phyloP scores from a whole-genome alignment of 2,797 vertebrate genomes.

The Potorous gilbertii region DNA sequence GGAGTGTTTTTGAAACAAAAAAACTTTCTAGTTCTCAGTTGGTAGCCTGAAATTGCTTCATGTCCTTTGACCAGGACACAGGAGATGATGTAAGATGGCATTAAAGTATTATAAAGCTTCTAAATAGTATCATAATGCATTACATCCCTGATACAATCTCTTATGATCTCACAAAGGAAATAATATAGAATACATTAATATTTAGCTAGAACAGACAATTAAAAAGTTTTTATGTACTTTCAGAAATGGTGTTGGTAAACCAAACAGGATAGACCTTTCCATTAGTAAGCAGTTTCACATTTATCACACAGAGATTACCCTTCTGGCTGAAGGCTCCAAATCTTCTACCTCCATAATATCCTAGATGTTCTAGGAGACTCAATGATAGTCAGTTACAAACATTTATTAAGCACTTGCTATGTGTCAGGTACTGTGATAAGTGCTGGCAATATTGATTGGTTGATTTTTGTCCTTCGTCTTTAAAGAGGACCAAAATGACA shows the following conservation, averaged over 20 bases:
- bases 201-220: not conserved
- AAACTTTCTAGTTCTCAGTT: not conserved
- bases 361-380: not conserved
- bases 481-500: too few species aligned
- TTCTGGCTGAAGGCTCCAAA: not conserved
- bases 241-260: not conserved
- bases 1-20: not conserved
- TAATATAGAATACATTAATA: not conserved
- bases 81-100: constrained; percentile 22
- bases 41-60: constrained; percentile 7
- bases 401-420: not conserved
- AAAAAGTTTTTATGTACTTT: not conserved
- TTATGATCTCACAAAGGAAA: constrained; percentile 35
- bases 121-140: constrained; percentile 26
- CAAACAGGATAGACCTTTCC: constrained; percentile 3
- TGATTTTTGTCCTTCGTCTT: too few species aligned
- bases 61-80: not conserved
- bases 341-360: not conserved
- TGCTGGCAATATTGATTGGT: not conserved
- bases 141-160: not conserved
- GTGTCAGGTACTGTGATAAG: not conserved
- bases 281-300: not conserved
- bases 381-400: not conserved
- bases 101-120: not conserved
- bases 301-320: not conserved